Percentiles rank a stretch among this genome's conserved stretches.
Evolutionary conservation across 2,888 invertebrate species (phyloP).

Genomic region (Apodemia mormo): DNA sequence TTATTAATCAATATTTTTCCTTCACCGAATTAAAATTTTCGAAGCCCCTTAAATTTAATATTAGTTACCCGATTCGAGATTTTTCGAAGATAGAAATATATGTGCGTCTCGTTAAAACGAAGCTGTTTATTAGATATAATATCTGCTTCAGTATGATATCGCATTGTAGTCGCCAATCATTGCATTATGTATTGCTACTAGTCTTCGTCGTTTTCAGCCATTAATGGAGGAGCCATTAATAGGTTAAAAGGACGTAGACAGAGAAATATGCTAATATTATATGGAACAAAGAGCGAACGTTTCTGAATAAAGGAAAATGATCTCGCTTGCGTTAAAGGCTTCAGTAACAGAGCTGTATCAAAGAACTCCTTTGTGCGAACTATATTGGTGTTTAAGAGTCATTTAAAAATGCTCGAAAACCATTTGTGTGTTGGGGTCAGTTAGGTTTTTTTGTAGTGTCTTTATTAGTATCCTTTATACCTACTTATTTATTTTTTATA

Average conservation of each 20-base stretch:
- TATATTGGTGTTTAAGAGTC: slow-evolving; percentile 37
- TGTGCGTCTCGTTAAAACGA: no score
- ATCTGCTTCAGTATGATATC: not conserved
- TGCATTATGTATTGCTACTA: not conserved
- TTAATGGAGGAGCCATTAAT: slow-evolving; percentile 10
- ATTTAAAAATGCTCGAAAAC: slow-evolving; percentile 32
- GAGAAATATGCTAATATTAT: slow-evolving; percentile 27
- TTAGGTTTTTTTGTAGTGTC: not conserved
- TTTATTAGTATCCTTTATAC: no score
- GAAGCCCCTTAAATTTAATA: no score
- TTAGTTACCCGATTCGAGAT: no score
- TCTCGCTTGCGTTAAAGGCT: slow-evolving; percentile 44
- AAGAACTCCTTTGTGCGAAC: slow-evolving; percentile 39
- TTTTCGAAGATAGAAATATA: no score
- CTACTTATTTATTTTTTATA: no score
- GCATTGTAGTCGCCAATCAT: not conserved
- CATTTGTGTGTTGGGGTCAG: slow-evolving; percentile 23
- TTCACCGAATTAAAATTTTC: no score
- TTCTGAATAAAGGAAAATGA: slow-evolving; percentile 42
- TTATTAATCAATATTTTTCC: no score
- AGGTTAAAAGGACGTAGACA: slow-evolving; percentile 8
- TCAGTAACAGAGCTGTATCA: slow-evolving; percentile 40
- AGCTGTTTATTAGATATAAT: no score
- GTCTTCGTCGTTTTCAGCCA: not conserved
- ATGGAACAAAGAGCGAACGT: slow-evolving; percentile 22